Conservation (phyloP, 2,113 vertebrate species). For the Microcebus jonahi region DNA sequence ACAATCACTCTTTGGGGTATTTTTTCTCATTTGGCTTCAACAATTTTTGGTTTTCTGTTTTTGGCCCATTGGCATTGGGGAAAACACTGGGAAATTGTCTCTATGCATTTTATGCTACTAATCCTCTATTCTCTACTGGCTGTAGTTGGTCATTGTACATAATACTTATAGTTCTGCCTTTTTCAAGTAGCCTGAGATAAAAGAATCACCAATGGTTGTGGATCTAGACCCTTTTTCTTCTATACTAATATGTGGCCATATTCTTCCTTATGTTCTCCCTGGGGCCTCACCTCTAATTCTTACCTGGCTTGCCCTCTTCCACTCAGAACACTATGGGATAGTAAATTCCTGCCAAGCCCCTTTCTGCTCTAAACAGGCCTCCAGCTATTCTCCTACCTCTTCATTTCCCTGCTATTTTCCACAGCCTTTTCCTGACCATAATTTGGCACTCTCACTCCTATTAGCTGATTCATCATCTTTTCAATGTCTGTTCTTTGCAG, state of each 20-base stretch:
- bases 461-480: conserved; percentile 46
- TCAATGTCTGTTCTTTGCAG: background rate
- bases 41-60: background rate
- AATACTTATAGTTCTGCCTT: background rate
- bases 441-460: background rate
- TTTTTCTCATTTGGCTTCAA: background rate
- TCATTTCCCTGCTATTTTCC: background rate
- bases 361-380: background rate
- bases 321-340: background rate
- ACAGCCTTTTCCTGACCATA: background rate
- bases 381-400: background rate
- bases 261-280: background rate
- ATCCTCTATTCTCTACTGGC: background rate
- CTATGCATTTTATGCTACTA: background rate
- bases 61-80: background rate
- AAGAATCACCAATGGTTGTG: background rate
- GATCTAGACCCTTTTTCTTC: background rate
- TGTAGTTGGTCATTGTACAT: background rate
- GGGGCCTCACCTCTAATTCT: background rate
- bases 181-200: background rate
- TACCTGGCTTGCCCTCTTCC: background rate
- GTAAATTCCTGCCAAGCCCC: background rate
- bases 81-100: background rate
- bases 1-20: background rate
- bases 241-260: background rate